phyloP scores from a whole-genome alignment of 2,113 vertebrate genomes.

The Spheniscus mendiculus region DNA sequence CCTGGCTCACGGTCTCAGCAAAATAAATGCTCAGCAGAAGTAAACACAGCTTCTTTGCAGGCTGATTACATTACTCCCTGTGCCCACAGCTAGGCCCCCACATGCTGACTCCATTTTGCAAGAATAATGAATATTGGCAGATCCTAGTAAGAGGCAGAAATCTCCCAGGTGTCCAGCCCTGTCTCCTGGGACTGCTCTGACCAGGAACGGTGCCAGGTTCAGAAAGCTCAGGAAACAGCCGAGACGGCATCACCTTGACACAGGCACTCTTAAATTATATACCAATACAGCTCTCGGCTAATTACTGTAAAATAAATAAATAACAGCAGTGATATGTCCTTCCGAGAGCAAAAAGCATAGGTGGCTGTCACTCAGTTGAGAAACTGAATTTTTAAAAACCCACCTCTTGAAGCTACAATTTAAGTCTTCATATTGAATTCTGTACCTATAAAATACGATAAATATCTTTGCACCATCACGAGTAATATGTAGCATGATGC shows the following conservation, averaged over 20 bases:
- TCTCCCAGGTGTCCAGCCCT: neutral
- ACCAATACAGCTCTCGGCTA: neutral
- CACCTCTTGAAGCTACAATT: neutral
- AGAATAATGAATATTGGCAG: neutral
- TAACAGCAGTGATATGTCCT: neutral
- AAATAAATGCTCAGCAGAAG: neutral
- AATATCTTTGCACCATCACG: neutral
- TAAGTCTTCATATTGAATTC: neutral
- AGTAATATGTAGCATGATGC: neutral
- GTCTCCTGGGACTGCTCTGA: neutral
- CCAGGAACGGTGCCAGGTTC: neutral
- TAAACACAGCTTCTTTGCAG: neutral
- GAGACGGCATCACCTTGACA: neutral
- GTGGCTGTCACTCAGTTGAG: neutral
- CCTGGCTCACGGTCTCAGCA: neutral
- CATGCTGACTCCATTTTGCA: rapidly evolving
- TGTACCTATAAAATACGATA: neutral
- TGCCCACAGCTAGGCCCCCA: neutral
- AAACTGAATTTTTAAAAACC: neutral
- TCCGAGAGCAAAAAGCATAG: neutral
- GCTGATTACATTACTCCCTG: neutral
- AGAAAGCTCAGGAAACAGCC: neutral
- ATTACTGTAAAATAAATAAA: neutral
- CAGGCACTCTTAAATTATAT: neutral
- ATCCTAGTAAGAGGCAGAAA: neutral